These are phyloP conservation scores for Meiosimyza platycephala DNA, from an alignment of 2,888 invertebrate genomes.

Conservation along the genomic window DNA sequence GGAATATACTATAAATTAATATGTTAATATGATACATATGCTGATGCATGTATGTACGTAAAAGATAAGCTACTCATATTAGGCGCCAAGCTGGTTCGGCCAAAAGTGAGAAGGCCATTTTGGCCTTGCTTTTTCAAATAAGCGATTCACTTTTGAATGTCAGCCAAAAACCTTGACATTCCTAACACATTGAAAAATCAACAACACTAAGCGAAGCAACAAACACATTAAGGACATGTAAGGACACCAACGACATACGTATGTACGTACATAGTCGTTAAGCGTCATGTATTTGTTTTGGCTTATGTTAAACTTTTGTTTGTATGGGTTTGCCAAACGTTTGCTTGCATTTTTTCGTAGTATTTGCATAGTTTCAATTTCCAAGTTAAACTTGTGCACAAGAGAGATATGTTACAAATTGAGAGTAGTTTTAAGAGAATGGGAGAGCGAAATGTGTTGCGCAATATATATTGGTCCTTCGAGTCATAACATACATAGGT, in stretches of 20 bases:
- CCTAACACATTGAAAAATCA: conserved; percentile 41
- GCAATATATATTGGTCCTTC: not conserved
- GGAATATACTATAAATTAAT: no score
- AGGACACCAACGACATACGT: conserved; percentile 1
- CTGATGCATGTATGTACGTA: no score
- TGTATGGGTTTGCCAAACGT: conserved; percentile 19
- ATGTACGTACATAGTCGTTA: not conserved
- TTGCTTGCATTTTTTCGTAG: conserved; percentile 18
- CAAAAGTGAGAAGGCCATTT: no score
- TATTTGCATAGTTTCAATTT: conserved; percentile 19
- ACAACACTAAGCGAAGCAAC: conserved; percentile 8
- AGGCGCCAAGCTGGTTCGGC: conserved; percentile 1
- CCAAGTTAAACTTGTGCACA: not conserved
- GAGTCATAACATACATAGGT: no score
- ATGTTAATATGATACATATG: no score
- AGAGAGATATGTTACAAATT: not conserved
- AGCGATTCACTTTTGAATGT: conserved; percentile 45
- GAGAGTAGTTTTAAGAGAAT: not conserved
- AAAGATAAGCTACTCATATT: no score
- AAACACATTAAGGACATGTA: conserved; percentile 25
- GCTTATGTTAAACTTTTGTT: conserved; percentile 19
- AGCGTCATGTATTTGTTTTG: conserved; percentile 32
- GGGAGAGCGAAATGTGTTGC: not conserved
- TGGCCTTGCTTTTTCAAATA: not conserved
- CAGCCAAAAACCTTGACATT: conserved; percentile 58